Evolutionary conservation across 2,113 vertebrate species (phyloP).

Genomic region (Pterocles gutturalis): DNA sequence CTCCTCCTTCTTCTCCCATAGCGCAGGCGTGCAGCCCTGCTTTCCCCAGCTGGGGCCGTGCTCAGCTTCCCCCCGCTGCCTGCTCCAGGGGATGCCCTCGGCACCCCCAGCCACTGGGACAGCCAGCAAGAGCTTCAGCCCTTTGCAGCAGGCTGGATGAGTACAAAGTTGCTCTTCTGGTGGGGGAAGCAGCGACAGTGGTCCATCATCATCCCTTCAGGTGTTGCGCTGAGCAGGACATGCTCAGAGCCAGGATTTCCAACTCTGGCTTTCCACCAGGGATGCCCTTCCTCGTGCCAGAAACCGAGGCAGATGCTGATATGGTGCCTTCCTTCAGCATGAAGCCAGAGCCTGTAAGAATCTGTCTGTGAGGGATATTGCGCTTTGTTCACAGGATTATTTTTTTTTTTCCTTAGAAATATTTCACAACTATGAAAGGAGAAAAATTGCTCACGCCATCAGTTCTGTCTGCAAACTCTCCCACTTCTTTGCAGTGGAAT

Average conservation of each 20-base stretch:
- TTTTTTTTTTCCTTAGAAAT: neutral
- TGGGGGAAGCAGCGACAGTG: neutral
- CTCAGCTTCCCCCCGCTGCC: neutral
- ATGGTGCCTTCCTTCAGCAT: neutral
- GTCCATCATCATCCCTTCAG: neutral
- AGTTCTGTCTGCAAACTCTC: neutral
- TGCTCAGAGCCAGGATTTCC: accelerated
- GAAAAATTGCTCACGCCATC: neutral
- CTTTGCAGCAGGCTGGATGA: neutral
- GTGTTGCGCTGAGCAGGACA: neutral
- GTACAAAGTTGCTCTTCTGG: neutral
- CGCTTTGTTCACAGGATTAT: neutral
- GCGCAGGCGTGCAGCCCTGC: neutral
- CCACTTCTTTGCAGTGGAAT: conserved; percentile 23
- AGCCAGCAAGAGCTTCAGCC: neutral
- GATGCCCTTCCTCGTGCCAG: neutral
- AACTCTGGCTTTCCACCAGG: neutral
- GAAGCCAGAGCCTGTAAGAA: neutral
- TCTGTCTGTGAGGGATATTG: neutral
- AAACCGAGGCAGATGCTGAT: neutral
- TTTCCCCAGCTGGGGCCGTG: neutral
- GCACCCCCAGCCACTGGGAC: neutral
- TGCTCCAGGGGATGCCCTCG: neutral
- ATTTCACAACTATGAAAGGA: conserved; percentile 1
- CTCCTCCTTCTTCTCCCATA: neutral